Evolutionary conservation across 64 coral and sea anemone species (phyloP), one percentile per base, ranked within the genome.

Genomic region (Montipora foliosa): DNA sequence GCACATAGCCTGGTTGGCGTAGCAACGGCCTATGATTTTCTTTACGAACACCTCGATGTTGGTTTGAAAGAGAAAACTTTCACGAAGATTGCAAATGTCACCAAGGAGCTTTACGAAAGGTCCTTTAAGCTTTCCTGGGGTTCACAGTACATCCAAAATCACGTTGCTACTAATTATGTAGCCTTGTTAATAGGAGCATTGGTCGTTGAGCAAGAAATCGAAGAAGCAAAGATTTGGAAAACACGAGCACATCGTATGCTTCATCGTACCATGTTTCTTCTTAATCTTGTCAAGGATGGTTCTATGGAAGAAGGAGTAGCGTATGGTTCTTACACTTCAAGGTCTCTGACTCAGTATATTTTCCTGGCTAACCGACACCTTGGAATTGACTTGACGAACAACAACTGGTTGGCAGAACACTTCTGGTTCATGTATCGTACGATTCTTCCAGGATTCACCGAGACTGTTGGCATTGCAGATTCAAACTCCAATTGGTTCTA

Each of bases 141-240:
- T 0, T 74, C 58, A 45, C 44, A 85, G 2, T 99, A 94, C 70
- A 94, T 99, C 71, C 98, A 99, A 61, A 99, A 99, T 87, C 98
- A 99, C 79, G 93, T 95, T 46, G 92, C 95, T 6, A 99, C 98
- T 4, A 99, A 99, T 49, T 99, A 96, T 44, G 86, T 92, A 8
- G 95, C 98, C 5, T 48, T 99, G 3, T 93, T 99, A 5, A 94
- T 87, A 2, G 84, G 92, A 5, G 89, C 92, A 15, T 86, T 99
- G 17, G 87, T 85, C 0, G 19, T 94, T 3, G 69, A 79, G 17
- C 87, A 50, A 44, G 70, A 87, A 46, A 69, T 64, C 10, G 50
- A 94, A 13, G 93, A 94, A 12, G 79, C 82, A 5, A 74, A 48
- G 15, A 29, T 55, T 73, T 96, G 98, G 92, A 49, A 77, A 79